Evolutionary conservation across 2,797 vertebrate genomes (phyloP), one percentile per base, ranked within the genome.

Genomic region (Artibeus jamaicensis): DNA sequence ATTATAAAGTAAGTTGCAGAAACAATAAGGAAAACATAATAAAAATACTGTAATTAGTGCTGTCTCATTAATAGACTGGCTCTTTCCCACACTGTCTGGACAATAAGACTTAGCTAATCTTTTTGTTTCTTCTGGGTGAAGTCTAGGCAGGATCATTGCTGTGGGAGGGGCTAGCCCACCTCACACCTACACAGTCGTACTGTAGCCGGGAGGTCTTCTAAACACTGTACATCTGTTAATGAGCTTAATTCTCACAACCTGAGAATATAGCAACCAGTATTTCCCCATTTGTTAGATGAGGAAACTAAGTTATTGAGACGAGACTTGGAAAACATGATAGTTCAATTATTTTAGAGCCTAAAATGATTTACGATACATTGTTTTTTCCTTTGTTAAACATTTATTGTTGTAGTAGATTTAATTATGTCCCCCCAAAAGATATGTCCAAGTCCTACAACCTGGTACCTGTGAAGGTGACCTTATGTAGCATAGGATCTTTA

Each of bases 31-130:
- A 6, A 96, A 97, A 96, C 82, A 70, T 74, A 83, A 97, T 91
- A 93, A 97, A 96, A 97, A 97, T 93, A 93, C 87, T 94, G 97
- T 97, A 98, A 98, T 97, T 97, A 97, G 91, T 87, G 90, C 26
- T 86, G 77, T 94, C 93, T 96, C 90, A 86, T 85, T 97, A 97
- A 96, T 95, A 93, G 83, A 95, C 76, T 62, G 22, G 16, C 44
- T 97, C 9, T 46, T 96, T 97, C 86, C 65, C 73, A 78, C 15
- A 44, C 57, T 86, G 70, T 93, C 73, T 92, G 79, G 53, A 84
- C 67, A 95, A 73, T 71, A 76, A 77, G 37, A 91, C 92, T 89
- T 86, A 91, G 70, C 70, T 93, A 81, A 92, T 84, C 53, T 95
- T 96, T 95, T 91, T 42, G 48, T 95, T 95, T 91, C 94, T 96